Evolutionary conservation across 2,888 invertebrate genomes (phyloP).

Genomic region (Polydrusus cervinus): DNA sequence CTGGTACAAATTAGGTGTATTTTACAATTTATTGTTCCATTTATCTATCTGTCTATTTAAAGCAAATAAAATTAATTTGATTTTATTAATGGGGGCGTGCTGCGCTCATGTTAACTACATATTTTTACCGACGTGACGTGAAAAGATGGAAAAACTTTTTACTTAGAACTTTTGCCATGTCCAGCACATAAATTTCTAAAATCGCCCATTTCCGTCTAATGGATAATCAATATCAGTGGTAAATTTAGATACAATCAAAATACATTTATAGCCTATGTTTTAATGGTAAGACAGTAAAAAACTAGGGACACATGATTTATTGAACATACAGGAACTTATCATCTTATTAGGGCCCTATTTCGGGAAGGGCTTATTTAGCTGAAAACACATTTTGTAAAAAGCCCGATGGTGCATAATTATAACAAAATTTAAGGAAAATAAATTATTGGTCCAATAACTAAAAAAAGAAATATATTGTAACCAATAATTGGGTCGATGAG

Average conservation of each 20-base stretch:
- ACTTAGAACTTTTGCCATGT: slow-evolving; percentile 27
- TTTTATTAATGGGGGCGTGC: not conserved
- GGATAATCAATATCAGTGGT: slow-evolving; percentile 21
- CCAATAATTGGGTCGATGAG: too few species aligned
- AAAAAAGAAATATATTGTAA: too few species aligned
- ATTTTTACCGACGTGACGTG: not conserved
- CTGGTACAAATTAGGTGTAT: too few species aligned
- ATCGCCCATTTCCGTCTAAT: slow-evolving; percentile 28
- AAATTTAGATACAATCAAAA: slow-evolving; percentile 25
- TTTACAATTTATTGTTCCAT: too few species aligned
- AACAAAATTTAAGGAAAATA: too few species aligned
- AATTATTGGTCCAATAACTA: too few species aligned
- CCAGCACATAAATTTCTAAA: slow-evolving; percentile 22
- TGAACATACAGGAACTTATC: not conserved
- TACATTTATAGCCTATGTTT: slow-evolving; percentile 20
- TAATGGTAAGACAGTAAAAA: not conserved
- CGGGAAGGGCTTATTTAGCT: not conserved
- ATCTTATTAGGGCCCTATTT: not conserved
- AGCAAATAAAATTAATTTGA: too few species aligned
- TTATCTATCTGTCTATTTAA: too few species aligned
- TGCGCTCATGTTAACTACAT: slow-evolving; percentile 4
- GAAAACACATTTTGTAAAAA: not conserved
- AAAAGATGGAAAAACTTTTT: slow-evolving; percentile 25
- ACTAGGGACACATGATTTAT: slow-evolving; percentile 7
- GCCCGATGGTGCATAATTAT: too few species aligned